Evolutionary conservation across 2,888 invertebrate genomes (phyloP), one percentile per base, ranked within the genome.

Genomic region (Maniola hyperantus): DNA sequence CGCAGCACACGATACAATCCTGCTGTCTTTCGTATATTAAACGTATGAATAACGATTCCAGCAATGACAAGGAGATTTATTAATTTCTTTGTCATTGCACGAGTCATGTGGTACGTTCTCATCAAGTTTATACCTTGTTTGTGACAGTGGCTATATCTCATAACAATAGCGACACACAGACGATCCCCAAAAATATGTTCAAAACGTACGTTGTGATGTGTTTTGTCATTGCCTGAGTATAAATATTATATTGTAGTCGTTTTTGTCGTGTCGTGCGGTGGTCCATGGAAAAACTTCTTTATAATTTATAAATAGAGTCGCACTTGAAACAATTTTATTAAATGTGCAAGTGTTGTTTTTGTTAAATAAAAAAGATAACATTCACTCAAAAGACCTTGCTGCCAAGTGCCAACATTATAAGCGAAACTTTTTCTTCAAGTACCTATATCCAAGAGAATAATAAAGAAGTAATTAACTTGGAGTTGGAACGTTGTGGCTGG

Each of bases 401-500:
- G 36, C 15, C 15, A 55, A 15, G 13, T 8, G 33, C 36, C 15
- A 55, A 10, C 53, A 33, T 55, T 55, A 55, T 18, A 18, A 39
- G 36, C 11, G 18, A 55, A 54, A 18, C 39, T 36, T 54, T 51
- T 55, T 36, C 18, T 55, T 18, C 11, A 18, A 20, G 39, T 20
- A n/a, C n/a, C n/a, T n/a, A 13, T 20, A 57, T 13, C 57, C 42
- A 42, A 57, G 57, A 13, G 57, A 42, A 57, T 57, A 57, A 57
- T 57, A 57, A 57, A 57, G 39, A 57, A 20, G 57, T 57, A 20
- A 57, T 57, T 57, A 57, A 6, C 39, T n/a, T 39, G 20, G 57
- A 57, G 57, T 39, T 57, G 57, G 20, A 57, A 57, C 18, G 57
- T 39, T 42, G 42, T 13, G 39, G 36, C 18, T 55, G 57, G 42